Conservation (phyloP, 2,113 vertebrate species). For the Odocoileus hemionus region DNA sequence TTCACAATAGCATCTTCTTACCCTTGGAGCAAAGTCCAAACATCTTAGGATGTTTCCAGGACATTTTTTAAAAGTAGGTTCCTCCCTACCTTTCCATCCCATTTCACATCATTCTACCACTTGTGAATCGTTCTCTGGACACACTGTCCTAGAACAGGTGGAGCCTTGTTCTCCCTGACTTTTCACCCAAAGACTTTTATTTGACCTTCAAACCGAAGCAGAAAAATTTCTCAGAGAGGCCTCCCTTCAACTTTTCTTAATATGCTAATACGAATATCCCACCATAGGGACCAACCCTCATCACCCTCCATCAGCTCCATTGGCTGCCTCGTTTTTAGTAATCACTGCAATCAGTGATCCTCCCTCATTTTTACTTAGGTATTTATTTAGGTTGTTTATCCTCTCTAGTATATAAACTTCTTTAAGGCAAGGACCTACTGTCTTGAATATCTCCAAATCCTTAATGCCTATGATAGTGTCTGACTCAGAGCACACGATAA, state of each 20-base stretch:
- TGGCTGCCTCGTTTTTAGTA: neutral
- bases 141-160: neutral
- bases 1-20: neutral
- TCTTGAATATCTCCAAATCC: neutral
- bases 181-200: neutral
- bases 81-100: neutral
- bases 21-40: neutral
- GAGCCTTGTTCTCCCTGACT: neutral
- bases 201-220: neutral
- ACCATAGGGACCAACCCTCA: neutral
- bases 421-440: neutral
- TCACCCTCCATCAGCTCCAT: neutral
- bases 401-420: neutral
- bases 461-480: neutral
- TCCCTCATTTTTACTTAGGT: neutral
- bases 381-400: neutral
- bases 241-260: neutral
- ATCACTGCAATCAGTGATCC: neutral
- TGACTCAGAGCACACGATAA: neutral
- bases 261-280: fast-evolving
- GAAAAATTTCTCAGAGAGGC: neutral
- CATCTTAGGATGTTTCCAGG: neutral
- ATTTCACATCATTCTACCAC: neutral
- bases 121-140: neutral
- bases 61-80: neutral